Percentiles rank a stretch among this genome's conserved stretches.
phyloP scores from a whole-genome alignment of 2,113 vertebrate genomes.

The Macrotis lagotis region DNA sequence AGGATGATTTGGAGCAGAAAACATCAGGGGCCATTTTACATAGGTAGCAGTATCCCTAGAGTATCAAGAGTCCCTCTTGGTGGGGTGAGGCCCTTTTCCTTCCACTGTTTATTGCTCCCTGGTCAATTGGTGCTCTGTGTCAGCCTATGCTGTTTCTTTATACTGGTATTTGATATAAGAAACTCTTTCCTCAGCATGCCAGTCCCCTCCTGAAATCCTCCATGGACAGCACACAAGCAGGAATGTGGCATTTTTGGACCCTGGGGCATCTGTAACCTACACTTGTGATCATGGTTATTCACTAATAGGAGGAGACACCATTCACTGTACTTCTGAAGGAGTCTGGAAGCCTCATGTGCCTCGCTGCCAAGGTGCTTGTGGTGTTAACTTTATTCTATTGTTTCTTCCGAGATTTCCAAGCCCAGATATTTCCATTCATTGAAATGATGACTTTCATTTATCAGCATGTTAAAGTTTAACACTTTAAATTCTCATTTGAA shows the following conservation, averaged over 20 bases:
- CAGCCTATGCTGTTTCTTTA: not conserved
- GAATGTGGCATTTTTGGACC: conserved; percentile 2
- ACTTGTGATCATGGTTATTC: conserved; percentile 69
- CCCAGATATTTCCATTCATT: not conserved
- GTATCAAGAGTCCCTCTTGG: not conserved
- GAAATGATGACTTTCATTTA: not conserved
- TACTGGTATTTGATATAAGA: not conserved
- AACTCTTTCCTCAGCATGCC: conserved; percentile 59
- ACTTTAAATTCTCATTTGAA: no score
- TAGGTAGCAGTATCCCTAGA: not conserved
- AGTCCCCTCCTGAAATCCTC: conserved; percentile 65
- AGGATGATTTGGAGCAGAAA: no score
- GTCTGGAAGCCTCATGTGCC: conserved; percentile 58
- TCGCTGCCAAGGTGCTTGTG: conserved; percentile 66
- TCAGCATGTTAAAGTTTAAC: no score
- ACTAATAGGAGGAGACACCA: conserved; percentile 53
- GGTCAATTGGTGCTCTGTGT: not conserved
- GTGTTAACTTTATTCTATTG: not conserved
- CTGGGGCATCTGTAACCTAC: conserved; percentile 70
- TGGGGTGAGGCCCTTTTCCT: not conserved
- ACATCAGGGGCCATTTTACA: no score
- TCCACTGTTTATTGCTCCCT: not conserved
- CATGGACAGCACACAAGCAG: conserved; percentile 57
- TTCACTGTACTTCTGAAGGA: conserved; percentile 64
- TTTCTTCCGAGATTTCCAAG: not conserved